Conservation (phyloP, 92 coral and sea anemone genomes). For the Diadumene lineata region DNA sequence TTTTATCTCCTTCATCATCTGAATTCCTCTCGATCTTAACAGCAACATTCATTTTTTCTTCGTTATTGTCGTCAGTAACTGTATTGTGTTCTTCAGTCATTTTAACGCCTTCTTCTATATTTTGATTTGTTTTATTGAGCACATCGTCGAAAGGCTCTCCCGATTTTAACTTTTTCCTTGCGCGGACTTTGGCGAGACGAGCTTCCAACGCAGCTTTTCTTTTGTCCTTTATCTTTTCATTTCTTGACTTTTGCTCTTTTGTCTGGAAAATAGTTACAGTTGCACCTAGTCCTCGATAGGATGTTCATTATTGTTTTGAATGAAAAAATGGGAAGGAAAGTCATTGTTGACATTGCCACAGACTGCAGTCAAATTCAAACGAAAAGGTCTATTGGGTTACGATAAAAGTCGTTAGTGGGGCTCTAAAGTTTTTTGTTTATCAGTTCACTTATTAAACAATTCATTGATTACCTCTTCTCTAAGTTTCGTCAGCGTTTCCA, state of each 20-base stretch:
- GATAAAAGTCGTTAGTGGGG: too few species aligned
- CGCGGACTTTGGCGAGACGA: conserved; percentile 88
- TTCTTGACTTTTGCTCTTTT: conserved; percentile 78
- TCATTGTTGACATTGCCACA: too few species aligned
- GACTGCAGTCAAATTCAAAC: too few species aligned
- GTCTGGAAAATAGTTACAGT: conserved; percentile 81
- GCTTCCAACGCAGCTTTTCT: conserved; percentile 94
- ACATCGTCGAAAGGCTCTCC: conserved; percentile 33
- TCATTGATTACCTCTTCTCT: conserved; percentile 73
- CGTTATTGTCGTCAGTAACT: too few species aligned
- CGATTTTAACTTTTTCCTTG: conserved; percentile 66
- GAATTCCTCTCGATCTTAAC: background rate
- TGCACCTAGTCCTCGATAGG: too few species aligned
- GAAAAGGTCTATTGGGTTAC: too few species aligned
- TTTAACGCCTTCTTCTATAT: conserved; percentile 8
- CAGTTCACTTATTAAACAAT: too few species aligned
- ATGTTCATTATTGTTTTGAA: too few species aligned
- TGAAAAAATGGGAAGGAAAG: too few species aligned
- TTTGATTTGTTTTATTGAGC: background rate
- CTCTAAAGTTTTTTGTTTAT: too few species aligned
- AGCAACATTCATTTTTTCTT: conserved; percentile 8
- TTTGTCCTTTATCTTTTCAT: conserved; percentile 85
- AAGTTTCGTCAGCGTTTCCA: conserved; percentile 77
- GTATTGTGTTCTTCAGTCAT: conserved; percentile 17
- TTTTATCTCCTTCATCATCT: conserved; percentile 27